Evolutionary conservation across 1,140 invertebrate species (phyloP).

Genomic region (Drosophila parvula): DNA sequence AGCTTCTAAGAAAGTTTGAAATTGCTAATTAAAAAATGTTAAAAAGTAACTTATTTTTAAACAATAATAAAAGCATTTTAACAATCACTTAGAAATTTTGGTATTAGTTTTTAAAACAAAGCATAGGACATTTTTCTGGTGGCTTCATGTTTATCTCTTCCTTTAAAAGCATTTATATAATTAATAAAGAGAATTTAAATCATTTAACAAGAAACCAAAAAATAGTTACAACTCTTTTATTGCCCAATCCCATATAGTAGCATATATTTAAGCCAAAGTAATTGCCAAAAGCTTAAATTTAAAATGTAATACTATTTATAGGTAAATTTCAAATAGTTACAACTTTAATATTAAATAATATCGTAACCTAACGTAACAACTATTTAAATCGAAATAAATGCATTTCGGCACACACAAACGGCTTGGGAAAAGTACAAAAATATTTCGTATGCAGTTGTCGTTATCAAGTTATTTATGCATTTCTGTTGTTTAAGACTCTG

Average conservation of each 20-base stretch:
- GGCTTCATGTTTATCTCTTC: no score
- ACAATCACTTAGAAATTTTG: no score
- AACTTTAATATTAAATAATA: background rate
- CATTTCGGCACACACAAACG: conserved; percentile 4
- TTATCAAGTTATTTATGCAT: conserved; percentile 66
- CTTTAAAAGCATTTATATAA: no score
- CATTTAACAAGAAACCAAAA: background rate
- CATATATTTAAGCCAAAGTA: background rate
- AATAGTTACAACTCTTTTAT: background rate
- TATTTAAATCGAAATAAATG: conserved; percentile 16
- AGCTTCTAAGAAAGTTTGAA: no score
- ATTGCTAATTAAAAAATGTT: no score
- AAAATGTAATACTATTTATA: background rate
- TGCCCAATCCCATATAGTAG: background rate
- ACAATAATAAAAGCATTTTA: no score
- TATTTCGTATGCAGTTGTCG: conserved; percentile 61
- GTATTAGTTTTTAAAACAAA: no score
- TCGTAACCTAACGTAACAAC: conserved; percentile 4
- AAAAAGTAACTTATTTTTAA: no score
- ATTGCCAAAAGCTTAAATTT: no score
- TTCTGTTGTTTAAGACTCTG: conserved; percentile 49
- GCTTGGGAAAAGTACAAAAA: conserved; percentile 30
- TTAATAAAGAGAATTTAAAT: no score
- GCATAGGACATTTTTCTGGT: no score
- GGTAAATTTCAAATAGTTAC: background rate